Conservation (phyloP, 1,140 invertebrate genomes). For the Orussus abietinus region DNA sequence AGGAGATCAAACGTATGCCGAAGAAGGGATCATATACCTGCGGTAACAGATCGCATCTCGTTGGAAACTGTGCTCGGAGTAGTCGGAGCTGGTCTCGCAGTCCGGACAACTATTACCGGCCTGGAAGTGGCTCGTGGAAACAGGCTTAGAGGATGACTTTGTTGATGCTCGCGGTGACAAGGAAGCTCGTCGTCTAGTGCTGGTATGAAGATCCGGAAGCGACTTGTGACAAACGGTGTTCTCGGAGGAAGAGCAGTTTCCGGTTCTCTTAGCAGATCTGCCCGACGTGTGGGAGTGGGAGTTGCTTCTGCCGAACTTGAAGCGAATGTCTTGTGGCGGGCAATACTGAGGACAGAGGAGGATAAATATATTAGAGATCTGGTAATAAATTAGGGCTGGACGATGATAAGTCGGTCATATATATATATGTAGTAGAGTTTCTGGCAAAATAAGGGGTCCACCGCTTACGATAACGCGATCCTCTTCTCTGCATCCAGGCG, state of each 20-base stretch:
- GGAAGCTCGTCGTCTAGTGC: conserved; percentile 57
- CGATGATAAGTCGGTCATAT: not conserved
- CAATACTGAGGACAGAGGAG: conserved; percentile 27
- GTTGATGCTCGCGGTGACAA: conserved; percentile 48
- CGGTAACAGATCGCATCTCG: conserved; percentile 45
- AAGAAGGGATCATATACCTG: conserved; percentile 33
- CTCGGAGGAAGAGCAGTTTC: conserved; percentile 38
- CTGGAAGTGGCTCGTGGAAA: too few relatives aligned
- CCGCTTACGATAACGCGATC: too few relatives aligned
- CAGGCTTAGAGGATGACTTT: conserved; percentile 39
- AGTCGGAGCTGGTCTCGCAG: conserved; percentile 51
- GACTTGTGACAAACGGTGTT: conserved; percentile 70
- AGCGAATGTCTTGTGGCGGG: conserved; percentile 35
- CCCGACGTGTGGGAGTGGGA: conserved; percentile 63
- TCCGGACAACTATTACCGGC: conserved; percentile 42
- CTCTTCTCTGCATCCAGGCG: conserved; percentile 40
- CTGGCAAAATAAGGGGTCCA: not conserved
- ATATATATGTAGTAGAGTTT: conserved; percentile 1
- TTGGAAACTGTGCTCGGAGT: conserved; percentile 50
- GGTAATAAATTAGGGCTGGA: not conserved
- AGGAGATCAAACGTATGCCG: too few relatives aligned
- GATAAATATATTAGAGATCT: conserved; percentile 2
- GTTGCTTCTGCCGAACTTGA: conserved; percentile 59
- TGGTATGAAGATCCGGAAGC: conserved; percentile 74
- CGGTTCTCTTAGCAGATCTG: conserved; percentile 37